These are phyloP conservation scores for Cavia aperea DNA, from an alignment of 2,113 vertebrate species.

Conservation along the genomic window DNA sequence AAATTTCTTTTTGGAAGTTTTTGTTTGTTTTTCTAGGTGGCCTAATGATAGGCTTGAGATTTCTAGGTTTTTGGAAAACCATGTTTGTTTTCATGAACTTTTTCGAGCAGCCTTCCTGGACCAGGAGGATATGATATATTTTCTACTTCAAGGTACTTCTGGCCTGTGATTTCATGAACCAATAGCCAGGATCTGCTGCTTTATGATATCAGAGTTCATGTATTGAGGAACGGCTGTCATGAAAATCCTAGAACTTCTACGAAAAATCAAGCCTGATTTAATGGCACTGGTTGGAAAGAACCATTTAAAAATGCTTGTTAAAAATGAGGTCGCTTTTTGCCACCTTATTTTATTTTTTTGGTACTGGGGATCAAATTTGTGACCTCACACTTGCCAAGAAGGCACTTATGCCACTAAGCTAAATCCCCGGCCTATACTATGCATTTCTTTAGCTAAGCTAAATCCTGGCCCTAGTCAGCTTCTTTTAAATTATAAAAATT, in stretches of 20 bases:
- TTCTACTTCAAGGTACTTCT: not conserved
- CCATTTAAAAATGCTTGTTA: not conserved
- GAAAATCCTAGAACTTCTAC: not conserved
- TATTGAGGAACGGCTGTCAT: not conserved
- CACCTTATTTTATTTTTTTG: not conserved
- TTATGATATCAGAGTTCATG: not conserved
- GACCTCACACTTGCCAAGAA: too few species aligned
- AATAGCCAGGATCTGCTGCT: not conserved
- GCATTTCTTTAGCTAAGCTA: too few species aligned
- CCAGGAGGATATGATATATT: not conserved
- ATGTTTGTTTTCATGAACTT: constrained; percentile 10
- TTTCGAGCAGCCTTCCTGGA: not conserved
- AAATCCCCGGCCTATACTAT: too few species aligned
- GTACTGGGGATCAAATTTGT: too few species aligned
- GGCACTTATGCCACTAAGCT: too few species aligned
- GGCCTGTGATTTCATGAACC: not conserved
- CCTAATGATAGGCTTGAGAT: not conserved
- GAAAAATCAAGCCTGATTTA: constrained; percentile 8
- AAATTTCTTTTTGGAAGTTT: not conserved
- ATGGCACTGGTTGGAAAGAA: constrained; percentile 20
- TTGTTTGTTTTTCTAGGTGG: not conserved
- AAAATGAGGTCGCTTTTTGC: not conserved
- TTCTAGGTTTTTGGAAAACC: not conserved
- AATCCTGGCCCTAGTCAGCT: not conserved
- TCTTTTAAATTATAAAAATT: not conserved